Evolutionary conservation across 2,113 vertebrate genomes (phyloP), one percentile per base, ranked within the genome.

Genomic region (Empidonax alnorum): DNA sequence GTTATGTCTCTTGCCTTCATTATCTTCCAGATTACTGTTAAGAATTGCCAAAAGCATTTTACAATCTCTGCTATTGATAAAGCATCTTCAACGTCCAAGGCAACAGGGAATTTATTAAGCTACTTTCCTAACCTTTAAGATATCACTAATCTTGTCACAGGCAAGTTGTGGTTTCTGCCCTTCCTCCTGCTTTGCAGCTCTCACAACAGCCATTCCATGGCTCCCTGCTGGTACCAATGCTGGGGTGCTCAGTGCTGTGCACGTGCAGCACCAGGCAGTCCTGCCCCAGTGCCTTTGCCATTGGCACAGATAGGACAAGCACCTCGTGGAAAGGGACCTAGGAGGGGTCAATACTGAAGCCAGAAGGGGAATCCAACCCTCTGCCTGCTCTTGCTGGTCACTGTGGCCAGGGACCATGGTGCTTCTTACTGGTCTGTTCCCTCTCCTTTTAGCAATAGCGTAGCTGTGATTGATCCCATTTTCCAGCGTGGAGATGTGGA

Each of bases 161-260:
- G 23, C 6, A 31, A 21, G 27, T 35, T 3, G 5, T 46, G 10
- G 16, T 63, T 77, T 30, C 44, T 2, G 67, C 47, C 37, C 37
- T n/a, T 76, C 3, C 0, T 31, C 58, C n/a, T 62, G 27, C 41
- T 31, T 35, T 49, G 31, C 2, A 14, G 23, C 49, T 82, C 23
- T 14, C 37, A 23, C 44, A 69, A 53, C 14, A 3, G 66, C 18
- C 1, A 2, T 42, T 27, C 33, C 0, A 0, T 3, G 2, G 47
- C 63, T 67, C 4, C 13, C 22, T 0, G 0, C 30, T 25, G 16
- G 33, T n/a, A 14, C 52, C 1, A 1, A 21, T 21, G 6, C 30
- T 12, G 4, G 21, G 1, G 0, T 31, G 21, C 59, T 62, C 1
- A 0, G 6, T 1, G 0, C n/a, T 65, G 27, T 31, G 1, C 18